Percentiles rank a stretch among this genome's conserved stretches.
These are phyloP conservation scores for Sylvilagus floridanus DNA, from an alignment of 2,797 vertebrate genomes.

Conservation along the genomic window DNA sequence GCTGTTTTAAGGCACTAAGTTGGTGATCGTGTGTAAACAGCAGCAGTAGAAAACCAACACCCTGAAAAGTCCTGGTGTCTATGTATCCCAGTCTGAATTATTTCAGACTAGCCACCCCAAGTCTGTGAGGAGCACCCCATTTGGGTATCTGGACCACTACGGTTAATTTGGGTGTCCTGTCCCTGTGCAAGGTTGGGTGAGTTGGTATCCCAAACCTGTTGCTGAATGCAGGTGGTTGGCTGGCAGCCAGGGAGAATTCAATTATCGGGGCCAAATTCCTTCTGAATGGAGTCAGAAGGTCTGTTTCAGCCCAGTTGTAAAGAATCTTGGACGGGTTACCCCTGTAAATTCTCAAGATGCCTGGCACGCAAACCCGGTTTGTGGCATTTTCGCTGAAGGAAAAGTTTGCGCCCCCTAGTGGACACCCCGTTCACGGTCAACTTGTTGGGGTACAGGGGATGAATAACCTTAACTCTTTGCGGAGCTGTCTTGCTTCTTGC, in stretches of 20 bases:
- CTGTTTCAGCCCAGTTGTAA: constrained; percentile 45
- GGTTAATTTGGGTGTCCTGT: background rate
- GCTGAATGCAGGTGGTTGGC: background rate
- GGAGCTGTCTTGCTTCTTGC: background rate
- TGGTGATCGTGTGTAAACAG: background rate
- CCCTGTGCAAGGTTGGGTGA: background rate
- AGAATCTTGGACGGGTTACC: constrained; percentile 42
- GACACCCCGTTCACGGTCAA: background rate
- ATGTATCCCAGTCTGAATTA: background rate
- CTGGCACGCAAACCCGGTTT: background rate
- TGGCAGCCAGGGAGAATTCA: constrained; percentile 12
- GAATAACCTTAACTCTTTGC: background rate
- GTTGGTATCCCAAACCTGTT: background rate
- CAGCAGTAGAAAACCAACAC: background rate
- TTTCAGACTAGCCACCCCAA: background rate
- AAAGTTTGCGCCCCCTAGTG: background rate
- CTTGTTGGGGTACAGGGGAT: background rate
- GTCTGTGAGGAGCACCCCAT: background rate
- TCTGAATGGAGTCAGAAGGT: constrained; percentile 35
- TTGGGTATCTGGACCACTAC: too few relatives aligned
- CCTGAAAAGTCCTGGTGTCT: background rate
- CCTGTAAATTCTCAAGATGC: constrained; percentile 34
- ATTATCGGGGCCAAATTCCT: constrained; percentile 26
- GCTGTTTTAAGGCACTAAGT: background rate
- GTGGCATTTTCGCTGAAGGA: background rate